Base-by-base conservation (phyloP, 2,113 vertebrate genomes). In the Rhinogobius similis region DNA sequence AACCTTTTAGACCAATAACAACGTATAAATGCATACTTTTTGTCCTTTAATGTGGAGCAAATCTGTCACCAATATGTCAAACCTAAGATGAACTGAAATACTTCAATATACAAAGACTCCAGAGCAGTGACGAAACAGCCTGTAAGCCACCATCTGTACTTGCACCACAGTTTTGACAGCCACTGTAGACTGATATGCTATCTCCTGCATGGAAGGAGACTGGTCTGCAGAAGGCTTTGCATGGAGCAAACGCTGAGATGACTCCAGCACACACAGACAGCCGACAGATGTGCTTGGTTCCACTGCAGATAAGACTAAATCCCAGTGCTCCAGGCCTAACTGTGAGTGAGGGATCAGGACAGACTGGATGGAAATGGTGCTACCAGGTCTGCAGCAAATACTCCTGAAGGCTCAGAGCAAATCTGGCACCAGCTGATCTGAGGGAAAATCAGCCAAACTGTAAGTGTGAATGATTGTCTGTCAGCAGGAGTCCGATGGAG, bases 301-400 rank as follows among this genome's bases (percentile, higher is more conserved):
- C 65, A 69, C 82, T 13, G 70, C 73, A 87, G 89, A 92, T 90
- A 90, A 89, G 78, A 86, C 55, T 64, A 89, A 87, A 89, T 89
- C 84, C 83, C 61, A 68, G 53, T 68, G 62, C 82, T 82, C 72
- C 66, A 77, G 78, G 67, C 67, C 39, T 75, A 84, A 84, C 78
- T 86, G 84, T 81, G 78, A 85, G 75, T 71, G 75, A 85, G 55
- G 79, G 80, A 81, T 81, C 78, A 52, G 58, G 81, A 83, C 77
- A 88, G 76, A 76, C 78, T 52, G 29, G 75, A 71, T 53, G 53
- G 11, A 52, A 68, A 79, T 13, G 53, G 58, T 75, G 58, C 55
- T 41, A 65, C 67, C 69, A 80, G 81, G 67, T 56, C 50, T 67
- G 41, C 27, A 77, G 20, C 50, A 72, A 73, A 76, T 29, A 58